These are phyloP conservation scores for Chunga burmeisteri DNA, from an alignment of 2,113 vertebrate species.

Conservation along the genomic window DNA sequence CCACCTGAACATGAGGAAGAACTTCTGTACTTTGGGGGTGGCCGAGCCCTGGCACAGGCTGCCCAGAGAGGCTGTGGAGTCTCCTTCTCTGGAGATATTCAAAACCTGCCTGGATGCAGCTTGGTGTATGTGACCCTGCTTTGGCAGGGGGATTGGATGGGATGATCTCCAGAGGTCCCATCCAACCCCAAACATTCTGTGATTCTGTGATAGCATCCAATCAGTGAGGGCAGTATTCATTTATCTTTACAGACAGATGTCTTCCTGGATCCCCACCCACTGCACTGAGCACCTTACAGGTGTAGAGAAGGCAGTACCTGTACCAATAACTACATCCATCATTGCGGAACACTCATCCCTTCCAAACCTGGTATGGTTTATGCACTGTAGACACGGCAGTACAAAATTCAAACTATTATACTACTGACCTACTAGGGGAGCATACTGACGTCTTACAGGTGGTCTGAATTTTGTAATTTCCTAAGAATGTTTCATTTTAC, in stretches of 20 bases:
- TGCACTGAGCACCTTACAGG: neutral
- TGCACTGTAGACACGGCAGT: neutral
- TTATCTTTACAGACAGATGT: neutral
- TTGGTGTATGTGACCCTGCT: no score
- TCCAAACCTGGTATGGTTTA: neutral
- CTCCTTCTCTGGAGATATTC: no score
- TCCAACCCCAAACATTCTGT: no score
- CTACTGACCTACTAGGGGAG: neutral
- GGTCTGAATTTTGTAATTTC: neutral
- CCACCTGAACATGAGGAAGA: no score
- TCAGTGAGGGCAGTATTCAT: neutral
- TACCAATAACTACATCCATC: neutral
- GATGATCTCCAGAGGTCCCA: no score
- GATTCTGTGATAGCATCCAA: neutral
- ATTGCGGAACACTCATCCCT: neutral
- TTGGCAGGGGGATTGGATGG: no score
- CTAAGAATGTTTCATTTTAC: neutral
- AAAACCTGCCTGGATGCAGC: no score
- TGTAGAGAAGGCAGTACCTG: neutral
- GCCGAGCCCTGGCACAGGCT: no score
- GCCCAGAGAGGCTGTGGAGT: no score
- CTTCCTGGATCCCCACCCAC: fast-evolving
- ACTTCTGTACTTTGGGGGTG: no score
- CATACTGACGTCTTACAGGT: neutral
- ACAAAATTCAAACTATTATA: neutral